A percentile compares a stretch with the other conserved stretches of the same genome.
Evolutionary conservation across 2,797 vertebrate species (phyloP).

Genomic region (Betta splendens): DNA sequence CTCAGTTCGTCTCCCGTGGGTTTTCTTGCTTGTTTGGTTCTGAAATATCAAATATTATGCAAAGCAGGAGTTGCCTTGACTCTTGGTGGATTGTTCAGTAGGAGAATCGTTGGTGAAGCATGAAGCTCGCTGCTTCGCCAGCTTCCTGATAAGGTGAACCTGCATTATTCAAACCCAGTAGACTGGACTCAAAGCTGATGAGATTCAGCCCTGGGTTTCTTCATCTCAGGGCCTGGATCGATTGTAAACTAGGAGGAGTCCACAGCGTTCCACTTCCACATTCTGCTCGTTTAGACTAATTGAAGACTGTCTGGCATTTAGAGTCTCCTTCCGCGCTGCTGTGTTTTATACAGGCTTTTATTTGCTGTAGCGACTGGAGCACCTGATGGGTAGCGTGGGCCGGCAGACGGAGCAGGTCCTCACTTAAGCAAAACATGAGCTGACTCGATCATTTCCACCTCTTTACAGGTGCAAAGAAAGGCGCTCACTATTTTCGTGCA

Average conservation of each 20-base stretch:
- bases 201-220: not conserved
- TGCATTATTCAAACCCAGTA: constrained; percentile 11
- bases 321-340: too few species aligned
- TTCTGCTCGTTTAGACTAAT: too few species aligned
- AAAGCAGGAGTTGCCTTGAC: not conserved
- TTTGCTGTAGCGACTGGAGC: too few species aligned
- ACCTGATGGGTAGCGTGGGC: too few species aligned
- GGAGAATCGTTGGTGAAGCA: constrained; percentile 5
- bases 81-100: not conserved
- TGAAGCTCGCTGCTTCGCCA: constrained; percentile 2
- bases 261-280: not conserved
- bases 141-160: constrained; percentile 17
- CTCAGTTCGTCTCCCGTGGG: not conserved
- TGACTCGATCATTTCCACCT: too few species aligned
- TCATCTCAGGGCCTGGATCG: constrained; percentile 5
- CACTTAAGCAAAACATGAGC: too few species aligned
- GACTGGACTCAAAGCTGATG: constrained; percentile 1
- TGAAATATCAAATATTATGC: not conserved
- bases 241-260: not conserved
- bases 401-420: too few species aligned
- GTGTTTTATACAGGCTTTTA: too few species aligned
- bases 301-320: too few species aligned
- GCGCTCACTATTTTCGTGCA: too few species aligned
- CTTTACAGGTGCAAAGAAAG: too few species aligned
- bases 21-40: not conserved